Conservation (phyloP, 1,140 invertebrate species). For the Leptinotarsa texana region DNA sequence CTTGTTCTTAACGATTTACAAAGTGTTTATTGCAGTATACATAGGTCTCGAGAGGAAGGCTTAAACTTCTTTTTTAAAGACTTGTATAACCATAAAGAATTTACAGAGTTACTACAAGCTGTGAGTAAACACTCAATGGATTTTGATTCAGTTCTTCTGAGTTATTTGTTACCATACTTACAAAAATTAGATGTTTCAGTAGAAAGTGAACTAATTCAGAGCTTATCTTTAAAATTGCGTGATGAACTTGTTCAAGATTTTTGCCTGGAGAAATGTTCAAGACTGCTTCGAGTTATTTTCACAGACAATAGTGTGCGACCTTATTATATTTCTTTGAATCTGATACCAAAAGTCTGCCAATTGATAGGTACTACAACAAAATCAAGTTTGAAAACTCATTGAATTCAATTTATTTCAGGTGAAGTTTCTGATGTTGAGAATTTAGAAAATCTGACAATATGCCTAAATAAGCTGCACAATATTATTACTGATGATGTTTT, state of each 20-base stretch:
- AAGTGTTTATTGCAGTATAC: slow-evolving; percentile 42
- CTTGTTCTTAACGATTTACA: slow-evolving; percentile 49
- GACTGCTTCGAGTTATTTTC: slow-evolving; percentile 41
- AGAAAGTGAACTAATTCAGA: slow-evolving; percentile 37
- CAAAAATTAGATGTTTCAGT: slow-evolving; percentile 44
- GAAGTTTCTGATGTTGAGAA: slow-evolving; percentile 36
- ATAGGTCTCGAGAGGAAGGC: slow-evolving; percentile 27
- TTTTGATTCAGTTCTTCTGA: slow-evolving; percentile 42
- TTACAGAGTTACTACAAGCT: slow-evolving; percentile 37
- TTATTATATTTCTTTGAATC: slow-evolving; percentile 38
- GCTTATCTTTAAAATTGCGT: slow-evolving; percentile 36
- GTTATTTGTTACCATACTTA: slow-evolving; percentile 46
- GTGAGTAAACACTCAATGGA: slow-evolving; percentile 32
- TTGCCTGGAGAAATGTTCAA: slow-evolving; percentile 33
- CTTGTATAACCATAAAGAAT: slow-evolving; percentile 37
- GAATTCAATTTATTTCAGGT: slow-evolving; percentile 40
- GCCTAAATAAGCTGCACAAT: slow-evolving; percentile 44
- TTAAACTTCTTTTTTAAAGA: slow-evolving; percentile 36
- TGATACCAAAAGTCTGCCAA: slow-evolving; percentile 44
- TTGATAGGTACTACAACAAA: slow-evolving; percentile 39
- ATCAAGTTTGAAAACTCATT: slow-evolving; percentile 9
- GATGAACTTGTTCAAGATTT: slow-evolving; percentile 36
- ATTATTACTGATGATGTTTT: slow-evolving; percentile 42
- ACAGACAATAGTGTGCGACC: slow-evolving; percentile 39
- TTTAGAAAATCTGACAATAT: slow-evolving; percentile 41